phyloP scores from a whole-genome alignment of 2,888 invertebrate species.

The Mesorhabditis belari region DNA sequence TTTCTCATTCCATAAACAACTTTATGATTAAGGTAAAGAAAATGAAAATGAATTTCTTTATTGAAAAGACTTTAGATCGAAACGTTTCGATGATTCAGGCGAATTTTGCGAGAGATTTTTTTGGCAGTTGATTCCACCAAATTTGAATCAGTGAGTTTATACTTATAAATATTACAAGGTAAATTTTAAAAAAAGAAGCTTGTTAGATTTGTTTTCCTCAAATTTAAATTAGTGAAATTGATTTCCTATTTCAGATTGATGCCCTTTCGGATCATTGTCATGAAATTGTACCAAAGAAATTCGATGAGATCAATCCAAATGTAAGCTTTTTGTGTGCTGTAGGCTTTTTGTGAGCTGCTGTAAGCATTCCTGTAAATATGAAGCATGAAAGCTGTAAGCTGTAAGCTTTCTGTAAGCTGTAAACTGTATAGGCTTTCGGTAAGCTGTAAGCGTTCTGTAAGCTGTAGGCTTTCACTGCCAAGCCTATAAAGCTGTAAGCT shows the following conservation, averaged over 20 bases:
- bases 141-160: constrained; percentile 17
- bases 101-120: constrained; percentile 24
- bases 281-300: constrained; percentile 17
- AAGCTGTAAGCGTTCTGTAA: too few species aligned
- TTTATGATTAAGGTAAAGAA: constrained; percentile 53
- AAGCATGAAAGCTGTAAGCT: too few species aligned
- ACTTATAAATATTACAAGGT: too few species aligned
- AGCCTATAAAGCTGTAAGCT: too few species aligned
- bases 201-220: too few species aligned
- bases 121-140: constrained; percentile 24
- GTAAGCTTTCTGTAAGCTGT: too few species aligned
- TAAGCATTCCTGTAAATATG: too few species aligned
- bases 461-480: too few species aligned
- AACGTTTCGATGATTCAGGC: constrained; percentile 21
- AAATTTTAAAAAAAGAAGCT: too few species aligned
- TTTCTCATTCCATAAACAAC: constrained; percentile 72
- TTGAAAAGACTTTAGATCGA: constrained; percentile 13
- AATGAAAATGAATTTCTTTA: neutral
- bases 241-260: constrained; percentile 9
- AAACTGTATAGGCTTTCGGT: too few species aligned
- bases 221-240: too few species aligned
- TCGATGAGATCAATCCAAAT: constrained; percentile 4
- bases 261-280: constrained; percentile 29
- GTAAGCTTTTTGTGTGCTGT: neutral
- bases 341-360: too few species aligned